phyloP scores from a whole-genome alignment of 2,113 vertebrate genomes.

The Paradisaea rubra region DNA sequence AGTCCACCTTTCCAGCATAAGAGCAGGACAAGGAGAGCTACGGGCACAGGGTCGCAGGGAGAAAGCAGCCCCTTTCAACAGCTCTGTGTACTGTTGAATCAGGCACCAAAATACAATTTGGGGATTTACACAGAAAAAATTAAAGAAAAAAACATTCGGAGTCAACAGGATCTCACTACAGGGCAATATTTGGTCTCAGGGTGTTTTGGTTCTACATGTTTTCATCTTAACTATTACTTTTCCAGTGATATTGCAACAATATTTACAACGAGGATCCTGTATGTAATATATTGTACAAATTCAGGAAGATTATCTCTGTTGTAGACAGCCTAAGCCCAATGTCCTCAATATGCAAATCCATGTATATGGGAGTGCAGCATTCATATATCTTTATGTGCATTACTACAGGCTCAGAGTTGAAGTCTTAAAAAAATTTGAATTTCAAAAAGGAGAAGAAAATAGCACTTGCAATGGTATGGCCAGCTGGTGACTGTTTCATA shows the following conservation, averaged over 20 bases:
- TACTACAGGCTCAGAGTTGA: neutral
- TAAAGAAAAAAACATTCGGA: neutral
- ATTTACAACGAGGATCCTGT: neutral
- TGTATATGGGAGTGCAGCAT: neutral
- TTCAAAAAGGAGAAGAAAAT: constrained; percentile 63
- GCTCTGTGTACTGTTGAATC: neutral
- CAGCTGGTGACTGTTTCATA: constrained; percentile 67
- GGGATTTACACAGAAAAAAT: neutral
- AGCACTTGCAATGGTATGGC: constrained; percentile 13
- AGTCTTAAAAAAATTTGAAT: constrained; percentile 24
- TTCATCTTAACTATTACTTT: neutral
- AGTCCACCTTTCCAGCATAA: neutral
- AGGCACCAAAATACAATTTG: neutral
- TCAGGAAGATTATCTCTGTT: neutral
- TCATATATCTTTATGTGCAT: neutral
- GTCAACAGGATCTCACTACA: neutral
- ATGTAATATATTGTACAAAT: neutral
- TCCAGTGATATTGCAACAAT: neutral
- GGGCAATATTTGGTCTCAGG: neutral
- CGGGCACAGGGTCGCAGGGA: neutral
- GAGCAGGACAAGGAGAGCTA: neutral
- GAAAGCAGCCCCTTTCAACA: neutral
- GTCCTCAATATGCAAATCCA: neutral
- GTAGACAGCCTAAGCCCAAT: neutral
- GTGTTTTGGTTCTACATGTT: neutral